phyloP scores from a whole-genome alignment of 2,113 vertebrate species.

The Ptyas mucosa region DNA sequence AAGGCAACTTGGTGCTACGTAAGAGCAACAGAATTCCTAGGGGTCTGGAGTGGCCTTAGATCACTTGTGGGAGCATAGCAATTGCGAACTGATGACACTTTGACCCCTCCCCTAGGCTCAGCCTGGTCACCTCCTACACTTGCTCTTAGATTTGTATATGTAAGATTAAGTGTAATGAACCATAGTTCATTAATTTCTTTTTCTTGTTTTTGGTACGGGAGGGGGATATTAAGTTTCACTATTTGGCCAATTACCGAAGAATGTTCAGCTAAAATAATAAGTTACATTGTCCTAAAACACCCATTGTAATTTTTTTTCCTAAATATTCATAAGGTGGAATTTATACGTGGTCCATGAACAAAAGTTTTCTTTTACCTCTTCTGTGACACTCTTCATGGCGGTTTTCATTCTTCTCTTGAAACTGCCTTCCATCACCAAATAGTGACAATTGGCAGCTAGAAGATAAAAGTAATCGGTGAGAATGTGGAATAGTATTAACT shows the following conservation, averaged over 20 bases:
- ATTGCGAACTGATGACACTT: background rate
- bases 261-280: background rate
- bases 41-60: background rate
- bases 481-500: background rate
- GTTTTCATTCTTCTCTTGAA: background rate
- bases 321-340: background rate
- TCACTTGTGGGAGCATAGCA: background rate
- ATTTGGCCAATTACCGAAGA: background rate
- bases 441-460: background rate
- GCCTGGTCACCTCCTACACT: background rate
- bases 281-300: background rate
- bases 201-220: background rate
- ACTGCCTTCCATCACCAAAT: background rate
- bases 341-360: background rate
- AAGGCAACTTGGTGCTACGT: background rate
- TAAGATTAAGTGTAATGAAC: background rate
- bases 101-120: background rate
- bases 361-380: background rate
- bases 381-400: background rate
- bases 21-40: background rate
- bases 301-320: background rate
- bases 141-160: background rate
- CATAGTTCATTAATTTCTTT: background rate
- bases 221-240: background rate
- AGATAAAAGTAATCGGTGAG: background rate